phyloP scores from a whole-genome alignment of 2,797 vertebrate species.

The Hozukius guyotensis region DNA sequence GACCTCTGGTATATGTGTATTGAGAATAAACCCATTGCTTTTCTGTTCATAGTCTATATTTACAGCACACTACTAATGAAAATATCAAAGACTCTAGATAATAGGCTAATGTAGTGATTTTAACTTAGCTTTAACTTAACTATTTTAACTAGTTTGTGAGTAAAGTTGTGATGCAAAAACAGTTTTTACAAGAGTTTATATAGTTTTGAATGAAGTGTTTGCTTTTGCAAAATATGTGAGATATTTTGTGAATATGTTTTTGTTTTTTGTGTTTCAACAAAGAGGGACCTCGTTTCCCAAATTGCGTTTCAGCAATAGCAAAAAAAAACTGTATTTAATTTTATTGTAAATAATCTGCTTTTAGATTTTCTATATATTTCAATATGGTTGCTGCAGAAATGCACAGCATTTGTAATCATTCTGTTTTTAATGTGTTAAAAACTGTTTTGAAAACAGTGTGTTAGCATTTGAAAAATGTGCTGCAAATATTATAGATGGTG shows the following conservation, averaged over 20 bases:
- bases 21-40: too few species aligned
- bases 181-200: background rate
- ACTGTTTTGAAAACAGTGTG: background rate
- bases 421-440: background rate
- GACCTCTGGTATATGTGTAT: too few species aligned
- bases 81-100: background rate
- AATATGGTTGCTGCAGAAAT: fast-evolving
- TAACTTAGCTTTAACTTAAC: background rate
- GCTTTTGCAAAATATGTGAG: too few species aligned
- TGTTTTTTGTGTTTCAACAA: background rate
- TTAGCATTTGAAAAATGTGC: background rate
- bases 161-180: background rate
- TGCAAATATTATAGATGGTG: background rate
- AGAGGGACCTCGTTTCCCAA: too few species aligned
- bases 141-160: background rate
- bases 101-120: background rate
- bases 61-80: background rate
- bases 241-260: background rate
- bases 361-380: background rate
- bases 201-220: background rate
- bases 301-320: fast-evolving
- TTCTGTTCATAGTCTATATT: background rate
- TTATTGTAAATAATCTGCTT: background rate
- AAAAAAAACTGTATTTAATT: background rate
- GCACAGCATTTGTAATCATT: fast-evolving